Evolutionary conservation across 2,113 vertebrate genomes (phyloP).

Genomic region (Xenopus tropicalis): DNA sequence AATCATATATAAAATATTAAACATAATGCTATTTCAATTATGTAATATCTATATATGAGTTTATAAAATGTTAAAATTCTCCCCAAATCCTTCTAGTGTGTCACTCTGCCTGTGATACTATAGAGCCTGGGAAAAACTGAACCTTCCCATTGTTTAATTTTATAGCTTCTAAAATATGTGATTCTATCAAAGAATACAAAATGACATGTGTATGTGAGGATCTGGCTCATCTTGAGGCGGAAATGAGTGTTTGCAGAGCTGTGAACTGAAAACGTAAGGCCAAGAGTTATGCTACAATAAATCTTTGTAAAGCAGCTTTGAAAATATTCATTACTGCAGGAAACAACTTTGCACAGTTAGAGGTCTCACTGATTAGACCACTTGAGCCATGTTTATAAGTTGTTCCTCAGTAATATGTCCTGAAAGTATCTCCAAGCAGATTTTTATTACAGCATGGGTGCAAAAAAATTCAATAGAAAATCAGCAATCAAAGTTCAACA

Average conservation of each 20-base stretch:
- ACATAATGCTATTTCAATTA: no score
- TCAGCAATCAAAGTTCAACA: background rate
- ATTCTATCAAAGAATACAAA: constrained; percentile 14
- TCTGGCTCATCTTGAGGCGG: background rate
- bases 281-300: background rate
- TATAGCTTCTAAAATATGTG: no score
- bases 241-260: constrained; percentile 10
- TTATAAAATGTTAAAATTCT: no score
- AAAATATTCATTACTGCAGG: background rate
- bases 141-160: no score
- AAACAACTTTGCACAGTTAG: constrained; percentile 5
- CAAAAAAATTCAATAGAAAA: background rate
- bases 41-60: no score
- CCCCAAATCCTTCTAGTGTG: no score
- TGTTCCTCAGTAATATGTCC: constrained; percentile 11
- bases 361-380: constrained; percentile 17
- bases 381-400: background rate
- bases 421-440: background rate
- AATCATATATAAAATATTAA: no score
- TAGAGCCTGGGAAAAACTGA: no score
- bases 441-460: background rate
- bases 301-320: constrained; percentile 2
- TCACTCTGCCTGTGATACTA: no score
- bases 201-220: background rate
- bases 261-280: constrained; percentile 11